Evolutionary conservation across 2,797 vertebrate species (phyloP), one percentile per base, ranked within the genome.

Genomic region (Tolypeutes matacus): DNA sequence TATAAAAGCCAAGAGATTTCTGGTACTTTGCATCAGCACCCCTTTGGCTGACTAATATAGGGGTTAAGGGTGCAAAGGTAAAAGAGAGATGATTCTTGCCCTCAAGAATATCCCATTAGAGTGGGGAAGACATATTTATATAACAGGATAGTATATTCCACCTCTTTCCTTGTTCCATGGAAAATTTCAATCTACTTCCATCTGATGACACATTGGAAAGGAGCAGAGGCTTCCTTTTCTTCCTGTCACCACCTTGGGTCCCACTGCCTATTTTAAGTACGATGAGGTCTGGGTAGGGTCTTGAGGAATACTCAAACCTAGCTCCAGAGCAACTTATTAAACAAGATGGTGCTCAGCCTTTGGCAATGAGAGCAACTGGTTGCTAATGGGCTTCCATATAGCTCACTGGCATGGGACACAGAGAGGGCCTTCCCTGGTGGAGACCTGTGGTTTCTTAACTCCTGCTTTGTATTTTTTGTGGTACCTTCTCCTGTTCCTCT

Each of bases 161-260:
- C 25, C 12, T 13, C 31, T 42, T 72, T 23, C 7, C 27, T 25
- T 36, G 1, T 56, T 36, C 27, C 0, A 0, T 39, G 13, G 25
- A 81, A 69, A 65, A 84, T 49, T 76, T 78, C 34, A 9, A n/a
- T 73, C 65, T 80, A 64, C 29, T 25, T 93, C 25, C 46, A 49
- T 21, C 42, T 56, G 70, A 29, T 36, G 29, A 20, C 49, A 39
- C 17, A 27, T 12, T 18, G 21, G 72, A 76, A 85, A 89, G 31
- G 4, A 73, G 25, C 53, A 60, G 21, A 65, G 13, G 15, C 11
- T 84, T 88, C 77, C 49, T 81, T 60, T 64, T 51, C 82, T 88
- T 91, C 27, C 60, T 56, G 21, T 23, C 20, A n/a, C 3, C 18
- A 77, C 21, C 1, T 53, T 46, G 20, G 21, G 8, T 39, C 9